These are phyloP conservation scores for Apogon hyalosoma DNA, from an alignment of 2,797 vertebrate genomes.

Conservation along the genomic window DNA sequence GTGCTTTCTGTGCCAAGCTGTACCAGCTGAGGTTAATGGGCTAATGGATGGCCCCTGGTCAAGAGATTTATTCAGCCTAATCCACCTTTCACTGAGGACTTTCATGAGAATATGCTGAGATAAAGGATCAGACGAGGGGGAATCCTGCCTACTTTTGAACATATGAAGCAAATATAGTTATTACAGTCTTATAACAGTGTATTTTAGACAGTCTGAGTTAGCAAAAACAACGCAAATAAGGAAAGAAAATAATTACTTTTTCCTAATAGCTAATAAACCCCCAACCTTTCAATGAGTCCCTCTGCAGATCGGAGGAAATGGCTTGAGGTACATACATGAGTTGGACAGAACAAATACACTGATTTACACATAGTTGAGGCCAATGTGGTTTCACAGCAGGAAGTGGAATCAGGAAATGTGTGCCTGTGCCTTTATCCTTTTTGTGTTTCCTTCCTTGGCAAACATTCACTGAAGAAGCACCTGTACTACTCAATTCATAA, in stretches of 20 bases:
- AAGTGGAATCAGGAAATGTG: constrained; percentile 66
- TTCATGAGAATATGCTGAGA: constrained; percentile 4
- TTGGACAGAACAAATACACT: constrained; percentile 27
- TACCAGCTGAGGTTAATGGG: constrained; percentile 35
- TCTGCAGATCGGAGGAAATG: constrained; percentile 62
- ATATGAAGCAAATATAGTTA: not conserved
- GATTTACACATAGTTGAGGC: constrained; percentile 9
- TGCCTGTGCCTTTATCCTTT: constrained; percentile 51
- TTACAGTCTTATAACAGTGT: not conserved
- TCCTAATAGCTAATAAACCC: constrained; percentile 57
- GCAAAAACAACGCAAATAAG: constrained; percentile 50
- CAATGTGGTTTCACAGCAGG: constrained; percentile 35
- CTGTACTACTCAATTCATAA: constrained; percentile 44
- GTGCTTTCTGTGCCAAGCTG: constrained; percentile 13
- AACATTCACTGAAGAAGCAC: constrained; percentile 58
- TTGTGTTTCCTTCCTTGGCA: constrained; percentile 69
- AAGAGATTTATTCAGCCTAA: constrained; percentile 21
- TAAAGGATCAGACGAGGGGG: not conserved
- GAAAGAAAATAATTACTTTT: constrained; percentile 75
- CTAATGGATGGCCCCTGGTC: constrained; percentile 52
- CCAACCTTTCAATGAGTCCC: constrained; percentile 7
- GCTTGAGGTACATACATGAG: constrained; percentile 30
- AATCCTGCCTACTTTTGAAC: not conserved
- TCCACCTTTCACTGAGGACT: constrained; percentile 44
- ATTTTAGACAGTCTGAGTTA: constrained; percentile 57